These are phyloP conservation scores for Tor tambroides DNA, from an alignment of 2,113 vertebrate genomes.

Conservation along the genomic window DNA sequence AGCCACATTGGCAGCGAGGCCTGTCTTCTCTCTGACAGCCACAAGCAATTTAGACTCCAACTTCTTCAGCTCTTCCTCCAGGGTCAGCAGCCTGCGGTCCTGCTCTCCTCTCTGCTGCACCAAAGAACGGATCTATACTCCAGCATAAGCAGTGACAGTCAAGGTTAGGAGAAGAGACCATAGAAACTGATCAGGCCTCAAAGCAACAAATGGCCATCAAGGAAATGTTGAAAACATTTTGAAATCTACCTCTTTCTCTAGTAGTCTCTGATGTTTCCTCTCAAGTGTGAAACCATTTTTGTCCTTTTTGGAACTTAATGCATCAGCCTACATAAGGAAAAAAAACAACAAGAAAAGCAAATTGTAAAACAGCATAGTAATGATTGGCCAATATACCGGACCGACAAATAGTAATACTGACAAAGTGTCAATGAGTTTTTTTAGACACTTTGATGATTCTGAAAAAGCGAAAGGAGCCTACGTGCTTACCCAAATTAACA, in stretches of 20 bases:
- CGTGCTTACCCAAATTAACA: not conserved
- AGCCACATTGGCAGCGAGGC: constrained; percentile 80
- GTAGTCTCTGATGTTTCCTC: constrained; percentile 80
- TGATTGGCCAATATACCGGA: not conserved
- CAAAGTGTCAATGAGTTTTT: not conserved
- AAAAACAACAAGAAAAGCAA: not conserved
- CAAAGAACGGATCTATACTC: constrained; percentile 82
- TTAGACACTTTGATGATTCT: not conserved
- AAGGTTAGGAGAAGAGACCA: not conserved
- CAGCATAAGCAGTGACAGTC: not conserved
- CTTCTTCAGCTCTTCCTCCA: constrained; percentile 87
- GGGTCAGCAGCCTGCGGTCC: constrained; percentile 78
- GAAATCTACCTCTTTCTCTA: constrained; percentile 88
- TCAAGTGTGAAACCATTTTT: constrained; percentile 75
- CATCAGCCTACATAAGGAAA: constrained; percentile 59
- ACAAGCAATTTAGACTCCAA: constrained; percentile 83
- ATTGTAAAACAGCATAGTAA: not conserved
- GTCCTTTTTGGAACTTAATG: constrained; percentile 72
- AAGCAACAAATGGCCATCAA: not conserved
- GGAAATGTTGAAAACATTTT: not conserved
- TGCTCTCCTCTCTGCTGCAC: constrained; percentile 86
- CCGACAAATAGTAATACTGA: not conserved
- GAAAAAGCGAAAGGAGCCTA: not conserved
- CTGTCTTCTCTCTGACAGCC: constrained; percentile 85
- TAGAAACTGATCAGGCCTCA: not conserved